A percentile compares a stretch with the other conserved stretches of the same genome.
These are phyloP conservation scores for Larimichthys polyactis DNA, from an alignment of 2,113 vertebrate genomes.

Conservation along the genomic window DNA sequence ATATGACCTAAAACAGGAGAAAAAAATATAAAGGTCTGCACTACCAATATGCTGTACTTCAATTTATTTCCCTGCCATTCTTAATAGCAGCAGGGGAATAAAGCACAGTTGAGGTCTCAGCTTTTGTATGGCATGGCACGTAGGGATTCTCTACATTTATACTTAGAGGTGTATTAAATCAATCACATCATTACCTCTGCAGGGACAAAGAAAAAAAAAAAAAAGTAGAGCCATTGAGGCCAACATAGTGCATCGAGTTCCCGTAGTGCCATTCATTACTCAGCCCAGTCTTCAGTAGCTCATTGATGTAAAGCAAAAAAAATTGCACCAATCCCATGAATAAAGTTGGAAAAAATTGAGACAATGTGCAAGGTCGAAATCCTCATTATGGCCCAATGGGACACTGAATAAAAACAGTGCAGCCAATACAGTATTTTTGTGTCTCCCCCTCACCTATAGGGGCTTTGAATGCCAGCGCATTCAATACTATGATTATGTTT, in stretches of 20 bases:
- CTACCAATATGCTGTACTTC: not conserved
- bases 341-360: not conserved
- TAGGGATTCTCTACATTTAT: slow-evolving; percentile 13
- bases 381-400: slow-evolving; percentile 1
- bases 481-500: not conserved
- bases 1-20: slow-evolving; percentile 42
- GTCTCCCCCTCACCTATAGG: not conserved
- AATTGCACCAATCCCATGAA: not conserved
- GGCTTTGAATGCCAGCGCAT: not conserved
- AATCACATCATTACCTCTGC: slow-evolving; percentile 18
- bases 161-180: slow-evolving; percentile 17
- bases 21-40: slow-evolving; percentile 9
- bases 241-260: not conserved
- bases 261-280: not conserved
- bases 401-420: not conserved
- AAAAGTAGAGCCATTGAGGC: not conserved
- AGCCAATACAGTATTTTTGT: not conserved
- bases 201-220: not conserved
- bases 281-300: not conserved
- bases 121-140: not conserved
- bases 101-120: not conserved
- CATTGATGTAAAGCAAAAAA: not conserved
- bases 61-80: slow-evolving; percentile 22
- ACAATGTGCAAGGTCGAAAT: not conserved
- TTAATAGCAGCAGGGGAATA: slow-evolving; percentile 31